Evolutionary conservation across 2,113 vertebrate species (phyloP).

Genomic region (Triplophysa tibetana): DNA sequence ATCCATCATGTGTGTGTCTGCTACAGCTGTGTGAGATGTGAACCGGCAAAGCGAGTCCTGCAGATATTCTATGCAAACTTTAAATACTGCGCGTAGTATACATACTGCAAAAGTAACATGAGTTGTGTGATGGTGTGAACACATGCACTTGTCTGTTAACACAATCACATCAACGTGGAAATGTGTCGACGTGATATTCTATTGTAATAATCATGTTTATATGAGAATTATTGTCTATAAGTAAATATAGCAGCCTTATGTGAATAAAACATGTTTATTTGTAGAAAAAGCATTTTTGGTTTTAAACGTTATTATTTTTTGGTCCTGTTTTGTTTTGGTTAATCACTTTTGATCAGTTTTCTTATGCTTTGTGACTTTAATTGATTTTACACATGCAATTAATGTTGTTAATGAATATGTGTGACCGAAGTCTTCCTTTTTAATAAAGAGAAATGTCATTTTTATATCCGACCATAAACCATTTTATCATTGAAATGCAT

Average conservation of each 20-base stretch:
- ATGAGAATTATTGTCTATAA: slow-evolving; percentile 33
- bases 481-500: not conserved
- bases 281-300: not conserved
- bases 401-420: not conserved
- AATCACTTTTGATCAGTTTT: slow-evolving; percentile 2
- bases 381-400: not conserved
- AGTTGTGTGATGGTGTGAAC: not conserved
- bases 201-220: slow-evolving; percentile 5
- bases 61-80: not conserved
- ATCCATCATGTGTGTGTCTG: not conserved
- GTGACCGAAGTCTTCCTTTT: slow-evolving; percentile 14
- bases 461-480: not conserved
- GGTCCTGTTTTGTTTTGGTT: not conserved
- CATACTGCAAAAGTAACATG: not conserved
- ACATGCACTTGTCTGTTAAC: not conserved
- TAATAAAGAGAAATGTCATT: not conserved
- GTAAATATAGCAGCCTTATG: slow-evolving; percentile 29
- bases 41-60: not conserved
- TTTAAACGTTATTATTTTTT: not conserved
- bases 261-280: slow-evolving; percentile 15
- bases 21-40: not conserved
- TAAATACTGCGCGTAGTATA: not conserved
- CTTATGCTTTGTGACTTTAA: not conserved
- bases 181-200: not conserved
- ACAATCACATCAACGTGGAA: not conserved